Conservation (phyloP, 2,113 vertebrate species). For the Centrocercus urophasianus region DNA sequence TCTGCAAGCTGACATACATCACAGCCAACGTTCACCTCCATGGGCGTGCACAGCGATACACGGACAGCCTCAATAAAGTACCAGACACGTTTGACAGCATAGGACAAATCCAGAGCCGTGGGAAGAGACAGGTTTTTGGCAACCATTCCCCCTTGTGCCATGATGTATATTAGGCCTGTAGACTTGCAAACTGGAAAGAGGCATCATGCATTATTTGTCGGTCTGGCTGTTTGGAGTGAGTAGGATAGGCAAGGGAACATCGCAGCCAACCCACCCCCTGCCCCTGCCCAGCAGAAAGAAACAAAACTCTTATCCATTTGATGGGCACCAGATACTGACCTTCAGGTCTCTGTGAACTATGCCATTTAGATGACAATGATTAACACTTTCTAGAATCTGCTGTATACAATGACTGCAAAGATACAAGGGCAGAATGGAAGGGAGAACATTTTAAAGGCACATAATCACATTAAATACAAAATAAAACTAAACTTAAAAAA, state of each 20-base stretch:
- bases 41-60: neutral
- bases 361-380: constrained; percentile 96
- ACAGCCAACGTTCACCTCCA: constrained; percentile 47
- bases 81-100: neutral
- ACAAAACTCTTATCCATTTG: constrained; percentile 64
- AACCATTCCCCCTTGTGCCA: constrained; percentile 40
- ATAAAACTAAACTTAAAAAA: constrained; percentile 71
- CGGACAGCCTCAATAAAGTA: neutral
- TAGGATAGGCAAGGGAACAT: constrained; percentile 63
- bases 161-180: constrained; percentile 80
- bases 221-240: constrained; percentile 8
- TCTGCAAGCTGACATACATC: constrained; percentile 79
- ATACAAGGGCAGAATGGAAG: constrained; percentile 88
- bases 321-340: constrained; percentile 90
- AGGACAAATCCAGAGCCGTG: neutral
- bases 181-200: constrained; percentile 78
- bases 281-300: constrained; percentile 65
- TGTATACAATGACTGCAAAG: constrained; percentile 98
- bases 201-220: constrained; percentile 82
- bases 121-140: neutral
- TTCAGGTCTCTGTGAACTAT: constrained; percentile 99
- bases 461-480: constrained; percentile 79
- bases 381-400: constrained; percentile 99
- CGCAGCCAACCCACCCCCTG: constrained; percentile 66
- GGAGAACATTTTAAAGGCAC: constrained; percentile 88